Evolutionary conservation across 2,888 invertebrate species (phyloP).

Genomic region (Pyrrhopygopsis socrates): DNA sequence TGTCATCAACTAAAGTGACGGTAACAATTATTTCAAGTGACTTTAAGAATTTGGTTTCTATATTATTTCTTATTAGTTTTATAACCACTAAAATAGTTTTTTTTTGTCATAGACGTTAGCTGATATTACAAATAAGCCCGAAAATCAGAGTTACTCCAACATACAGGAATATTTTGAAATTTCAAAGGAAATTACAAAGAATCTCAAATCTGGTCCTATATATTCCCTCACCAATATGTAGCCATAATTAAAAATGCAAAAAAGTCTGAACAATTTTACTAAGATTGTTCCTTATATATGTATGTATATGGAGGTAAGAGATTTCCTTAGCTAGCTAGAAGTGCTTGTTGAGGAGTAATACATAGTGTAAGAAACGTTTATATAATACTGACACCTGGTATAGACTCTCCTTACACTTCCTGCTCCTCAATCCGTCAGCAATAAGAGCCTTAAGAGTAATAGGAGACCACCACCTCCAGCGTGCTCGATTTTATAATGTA

Average conservation of each 20-base stretch:
- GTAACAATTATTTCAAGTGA: slow-evolving; percentile 16
- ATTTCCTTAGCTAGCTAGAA: too few relatives aligned
- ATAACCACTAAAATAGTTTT: slow-evolving; percentile 8
- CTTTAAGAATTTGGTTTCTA: background rate
- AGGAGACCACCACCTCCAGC: too few relatives aligned
- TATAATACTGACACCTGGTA: too few relatives aligned
- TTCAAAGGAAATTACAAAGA: slow-evolving; percentile 82
- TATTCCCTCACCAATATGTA: slow-evolving; percentile 74
- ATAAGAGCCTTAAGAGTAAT: too few relatives aligned
- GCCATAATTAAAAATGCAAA: slow-evolving; percentile 18
- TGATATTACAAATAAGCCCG: slow-evolving; percentile 62
- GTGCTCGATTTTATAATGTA: too few relatives aligned
- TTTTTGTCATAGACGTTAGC: slow-evolving; percentile 58
- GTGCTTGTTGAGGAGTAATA: too few relatives aligned
- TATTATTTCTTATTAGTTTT: background rate
- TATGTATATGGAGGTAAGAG: too few relatives aligned
- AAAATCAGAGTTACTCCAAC: slow-evolving; percentile 49
- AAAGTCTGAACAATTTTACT: background rate
- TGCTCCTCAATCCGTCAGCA: too few relatives aligned
- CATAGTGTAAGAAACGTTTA: too few relatives aligned
- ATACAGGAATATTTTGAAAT: slow-evolving; percentile 1
- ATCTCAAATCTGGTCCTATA: slow-evolving; percentile 82
- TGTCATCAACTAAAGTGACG: slow-evolving; percentile 57
- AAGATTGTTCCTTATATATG: too few relatives aligned
- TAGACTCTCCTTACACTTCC: too few relatives aligned